Conservation (phyloP, 2,888 invertebrate species). For the Ophion ventricosus region DNA sequence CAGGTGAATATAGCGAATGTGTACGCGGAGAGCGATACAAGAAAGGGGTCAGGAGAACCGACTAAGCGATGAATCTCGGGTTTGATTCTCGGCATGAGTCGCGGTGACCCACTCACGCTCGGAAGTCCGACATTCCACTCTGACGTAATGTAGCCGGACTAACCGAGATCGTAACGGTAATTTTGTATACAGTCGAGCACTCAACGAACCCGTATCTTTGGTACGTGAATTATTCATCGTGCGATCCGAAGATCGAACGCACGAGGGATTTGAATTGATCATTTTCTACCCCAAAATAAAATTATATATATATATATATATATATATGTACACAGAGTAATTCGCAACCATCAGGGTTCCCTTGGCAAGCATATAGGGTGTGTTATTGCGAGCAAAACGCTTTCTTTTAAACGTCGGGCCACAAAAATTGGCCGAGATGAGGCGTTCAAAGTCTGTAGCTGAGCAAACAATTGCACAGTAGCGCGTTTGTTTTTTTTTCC, state of each 20-base stretch:
- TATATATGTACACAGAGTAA: no score
- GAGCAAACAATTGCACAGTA: no score
- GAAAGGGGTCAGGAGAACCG: slow-evolving; percentile 56
- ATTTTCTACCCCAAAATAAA: neutral
- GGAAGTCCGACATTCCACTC: slow-evolving; percentile 66
- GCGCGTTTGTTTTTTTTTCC: no score
- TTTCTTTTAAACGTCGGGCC: no score
- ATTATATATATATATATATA: neutral
- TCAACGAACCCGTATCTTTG: slow-evolving; percentile 23
- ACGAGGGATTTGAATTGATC: neutral
- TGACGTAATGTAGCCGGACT: slow-evolving; percentile 64
- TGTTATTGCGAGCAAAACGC: neutral
- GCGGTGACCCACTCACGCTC: slow-evolving; percentile 63
- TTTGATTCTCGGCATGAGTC: slow-evolving; percentile 40
- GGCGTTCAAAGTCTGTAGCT: no score
- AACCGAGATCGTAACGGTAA: slow-evolving; percentile 65
- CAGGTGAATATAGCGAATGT: slow-evolving; percentile 35
- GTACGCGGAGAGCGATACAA: slow-evolving; percentile 26
- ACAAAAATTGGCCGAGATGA: no score
- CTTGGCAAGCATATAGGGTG: no score
- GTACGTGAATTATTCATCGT: neutral
- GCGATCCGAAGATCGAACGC: neutral
- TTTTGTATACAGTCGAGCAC: slow-evolving; percentile 53
- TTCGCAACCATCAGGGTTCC: no score
- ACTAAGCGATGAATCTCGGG: slow-evolving; percentile 57